phyloP scores from a whole-genome alignment of 2,888 invertebrate species.

The Trissolcus brochymenae region DNA sequence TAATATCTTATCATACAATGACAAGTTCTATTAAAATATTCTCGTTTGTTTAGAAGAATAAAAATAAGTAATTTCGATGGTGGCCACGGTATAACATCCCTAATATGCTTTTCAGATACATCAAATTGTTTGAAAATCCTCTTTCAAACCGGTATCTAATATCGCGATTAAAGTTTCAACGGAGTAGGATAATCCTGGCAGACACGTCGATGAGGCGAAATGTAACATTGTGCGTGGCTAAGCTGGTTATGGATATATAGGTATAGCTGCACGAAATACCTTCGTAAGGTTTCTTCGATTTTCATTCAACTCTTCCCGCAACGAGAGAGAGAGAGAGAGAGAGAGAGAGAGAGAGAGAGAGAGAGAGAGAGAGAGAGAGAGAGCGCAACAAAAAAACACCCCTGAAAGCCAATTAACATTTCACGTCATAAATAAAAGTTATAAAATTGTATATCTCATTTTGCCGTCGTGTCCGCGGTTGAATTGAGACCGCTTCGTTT shows the following conservation, averaged over 20 bases:
- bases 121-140: constrained; percentile 16
- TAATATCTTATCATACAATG: too few relatives aligned
- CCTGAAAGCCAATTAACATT: constrained; percentile 1
- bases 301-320: constrained; percentile 20
- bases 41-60: too few relatives aligned
- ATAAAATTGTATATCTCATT: constrained; percentile 13
- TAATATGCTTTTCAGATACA: neutral
- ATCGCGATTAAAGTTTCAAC: constrained; percentile 33
- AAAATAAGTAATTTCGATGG: too few relatives aligned
- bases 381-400: constrained; percentile 25
- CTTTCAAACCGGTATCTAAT: constrained; percentile 24
- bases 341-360: constrained; percentile 17
- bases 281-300: constrained; percentile 52
- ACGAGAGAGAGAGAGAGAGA: constrained; percentile 20
- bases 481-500: neutral
- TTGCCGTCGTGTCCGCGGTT: constrained; percentile 4
- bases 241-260: constrained; percentile 31
- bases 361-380: constrained; percentile 18
- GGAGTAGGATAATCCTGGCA: constrained; percentile 34
- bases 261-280: constrained; percentile 13
- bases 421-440: neutral
- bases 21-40: too few relatives aligned
- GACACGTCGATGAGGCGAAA: constrained; percentile 28
- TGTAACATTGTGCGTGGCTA: constrained; percentile 39
- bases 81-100: too few relatives aligned